These are phyloP conservation scores for Nomada fabriciana DNA, from an alignment of 2,888 invertebrate genomes.

Conservation along the genomic window DNA sequence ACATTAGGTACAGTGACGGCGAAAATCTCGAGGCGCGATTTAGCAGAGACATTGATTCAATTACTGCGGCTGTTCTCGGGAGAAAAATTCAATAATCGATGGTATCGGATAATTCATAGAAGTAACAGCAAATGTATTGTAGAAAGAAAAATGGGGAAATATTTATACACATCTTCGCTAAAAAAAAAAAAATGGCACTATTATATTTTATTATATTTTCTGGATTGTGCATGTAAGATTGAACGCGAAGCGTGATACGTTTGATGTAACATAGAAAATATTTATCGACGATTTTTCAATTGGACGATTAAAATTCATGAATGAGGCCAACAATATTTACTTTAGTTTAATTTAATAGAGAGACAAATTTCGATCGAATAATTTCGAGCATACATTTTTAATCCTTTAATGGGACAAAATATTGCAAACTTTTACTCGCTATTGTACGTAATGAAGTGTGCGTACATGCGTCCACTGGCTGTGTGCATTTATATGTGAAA, in stretches of 20 bases:
- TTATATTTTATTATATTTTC: too few relatives aligned
- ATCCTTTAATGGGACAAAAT: too few relatives aligned
- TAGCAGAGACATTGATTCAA: neutral
- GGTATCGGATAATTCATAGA: neutral
- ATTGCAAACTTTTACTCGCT: constrained; percentile 34
- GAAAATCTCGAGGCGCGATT: constrained; percentile 8
- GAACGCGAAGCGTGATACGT: neutral
- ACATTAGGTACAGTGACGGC: constrained; percentile 44
- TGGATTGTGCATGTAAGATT: neutral
- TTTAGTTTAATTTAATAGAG: neutral
- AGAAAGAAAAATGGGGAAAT: too few relatives aligned
- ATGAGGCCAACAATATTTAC: neutral
- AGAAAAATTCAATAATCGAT: neutral
- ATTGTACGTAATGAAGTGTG: constrained; percentile 49
- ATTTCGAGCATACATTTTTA: too few relatives aligned
- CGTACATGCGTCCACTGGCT: constrained; percentile 42
- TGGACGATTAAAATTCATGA: neutral
- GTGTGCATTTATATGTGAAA: constrained; percentile 50
- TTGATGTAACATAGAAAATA: neutral
- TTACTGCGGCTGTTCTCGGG: too few relatives aligned
- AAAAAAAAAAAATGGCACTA: too few relatives aligned
- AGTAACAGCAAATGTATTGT: too few relatives aligned
- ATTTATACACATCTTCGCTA: too few relatives aligned
- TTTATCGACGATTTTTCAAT: neutral
- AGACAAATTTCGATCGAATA: neutral